Evolutionary conservation across 2,113 vertebrate species (phyloP).

Genomic region (Dromiciops gliroides): DNA sequence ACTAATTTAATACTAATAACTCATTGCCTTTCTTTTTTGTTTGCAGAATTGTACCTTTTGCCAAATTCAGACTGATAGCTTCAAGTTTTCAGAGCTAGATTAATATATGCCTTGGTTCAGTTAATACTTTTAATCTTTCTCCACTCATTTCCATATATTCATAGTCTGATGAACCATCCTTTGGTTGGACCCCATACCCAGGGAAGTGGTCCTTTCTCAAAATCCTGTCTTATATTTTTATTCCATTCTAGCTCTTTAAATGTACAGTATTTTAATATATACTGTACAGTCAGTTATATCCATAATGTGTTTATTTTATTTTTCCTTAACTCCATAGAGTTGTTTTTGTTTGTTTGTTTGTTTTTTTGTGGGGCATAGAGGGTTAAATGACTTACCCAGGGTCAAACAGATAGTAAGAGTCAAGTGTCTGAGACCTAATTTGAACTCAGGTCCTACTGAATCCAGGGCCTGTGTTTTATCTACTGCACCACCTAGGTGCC

Average conservation of each 20-base stretch:
- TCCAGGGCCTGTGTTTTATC: too few relatives aligned
- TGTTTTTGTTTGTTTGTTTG: too few relatives aligned
- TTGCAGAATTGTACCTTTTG: neutral
- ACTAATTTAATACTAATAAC: neutral
- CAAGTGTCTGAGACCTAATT: too few relatives aligned
- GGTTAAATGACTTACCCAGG: too few relatives aligned
- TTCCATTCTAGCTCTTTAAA: neutral
- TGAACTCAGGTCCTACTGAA: too few relatives aligned
- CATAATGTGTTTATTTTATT: neutral
- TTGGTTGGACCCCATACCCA: neutral
- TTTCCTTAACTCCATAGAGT: neutral
- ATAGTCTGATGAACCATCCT: neutral
- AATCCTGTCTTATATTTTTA: neutral
- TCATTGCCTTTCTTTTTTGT: neutral
- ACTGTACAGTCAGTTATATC: neutral
- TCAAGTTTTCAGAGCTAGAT: neutral
- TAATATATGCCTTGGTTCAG: neutral
- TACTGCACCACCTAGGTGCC: too few relatives aligned
- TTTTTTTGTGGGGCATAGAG: too few relatives aligned
- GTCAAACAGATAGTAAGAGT: too few relatives aligned
- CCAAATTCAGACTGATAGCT: neutral
- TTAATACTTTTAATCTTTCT: neutral
- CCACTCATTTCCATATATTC: neutral
- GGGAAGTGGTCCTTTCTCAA: neutral
- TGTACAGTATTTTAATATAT: neutral